These are phyloP conservation scores for Mixornis gularis DNA, from an alignment of 2,113 vertebrate genomes.

Conservation along the genomic window DNA sequence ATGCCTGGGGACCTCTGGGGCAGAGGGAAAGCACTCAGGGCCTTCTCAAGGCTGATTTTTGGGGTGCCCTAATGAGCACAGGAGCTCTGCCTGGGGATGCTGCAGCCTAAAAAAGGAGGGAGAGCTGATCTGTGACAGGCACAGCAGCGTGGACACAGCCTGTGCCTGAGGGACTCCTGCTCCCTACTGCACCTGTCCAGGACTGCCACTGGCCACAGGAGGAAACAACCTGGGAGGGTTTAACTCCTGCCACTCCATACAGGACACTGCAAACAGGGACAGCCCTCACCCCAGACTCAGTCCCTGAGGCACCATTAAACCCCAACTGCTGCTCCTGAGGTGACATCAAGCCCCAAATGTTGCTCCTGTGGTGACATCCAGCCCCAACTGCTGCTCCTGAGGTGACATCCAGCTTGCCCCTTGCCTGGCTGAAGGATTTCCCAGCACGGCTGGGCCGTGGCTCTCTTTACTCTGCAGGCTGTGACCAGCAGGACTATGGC, in stretches of 20 bases:
- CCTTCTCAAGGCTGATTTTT: background rate
- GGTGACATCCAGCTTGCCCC: background rate
- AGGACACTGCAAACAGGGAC: background rate
- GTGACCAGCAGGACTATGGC: background rate
- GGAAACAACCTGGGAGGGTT: background rate
- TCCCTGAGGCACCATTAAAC: background rate
- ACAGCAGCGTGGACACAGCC: background rate
- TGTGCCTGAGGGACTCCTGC: background rate
- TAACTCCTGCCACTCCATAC: background rate
- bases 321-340: background rate
- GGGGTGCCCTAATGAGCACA: background rate
- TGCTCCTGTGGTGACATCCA: background rate
- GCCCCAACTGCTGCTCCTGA: background rate
- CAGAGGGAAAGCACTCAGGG: background rate
- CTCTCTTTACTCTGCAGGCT: background rate
- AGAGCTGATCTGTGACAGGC: background rate
- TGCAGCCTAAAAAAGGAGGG: background rate
- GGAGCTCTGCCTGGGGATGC: background rate
- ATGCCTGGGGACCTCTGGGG: background rate
- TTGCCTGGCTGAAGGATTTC: background rate
- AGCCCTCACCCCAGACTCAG: background rate
- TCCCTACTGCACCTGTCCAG: fast-evolving
- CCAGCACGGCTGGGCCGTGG: background rate
- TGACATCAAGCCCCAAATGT: fast-evolving
- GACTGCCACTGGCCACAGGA: background rate